These are phyloP conservation scores for Eudemis profundana DNA, from an alignment of 2,888 invertebrate species.

Conservation along the genomic window DNA sequence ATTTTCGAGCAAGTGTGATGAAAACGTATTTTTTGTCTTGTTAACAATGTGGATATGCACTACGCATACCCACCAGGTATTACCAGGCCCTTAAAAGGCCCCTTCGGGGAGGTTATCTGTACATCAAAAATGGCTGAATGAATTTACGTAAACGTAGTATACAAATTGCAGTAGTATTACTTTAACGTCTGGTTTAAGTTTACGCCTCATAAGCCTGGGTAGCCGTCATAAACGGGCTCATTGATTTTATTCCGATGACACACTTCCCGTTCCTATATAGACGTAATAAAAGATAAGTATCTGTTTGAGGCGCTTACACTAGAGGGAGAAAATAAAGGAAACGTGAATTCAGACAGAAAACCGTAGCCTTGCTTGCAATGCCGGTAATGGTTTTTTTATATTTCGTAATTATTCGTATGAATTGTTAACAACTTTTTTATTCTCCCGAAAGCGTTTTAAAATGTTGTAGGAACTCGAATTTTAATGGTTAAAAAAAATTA, in stretches of 20 bases:
- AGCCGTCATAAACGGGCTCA: slow-evolving; percentile 36
- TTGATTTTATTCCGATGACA: slow-evolving; percentile 42
- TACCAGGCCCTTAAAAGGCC: too few species aligned
- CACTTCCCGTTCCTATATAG: slow-evolving; percentile 31
- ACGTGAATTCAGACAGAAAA: background rate
- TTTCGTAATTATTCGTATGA: background rate
- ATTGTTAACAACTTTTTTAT: too few species aligned
- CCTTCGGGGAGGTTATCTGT: too few species aligned
- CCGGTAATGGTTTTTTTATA: background rate
- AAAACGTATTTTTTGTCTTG: too few species aligned
- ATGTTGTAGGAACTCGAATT: too few species aligned
- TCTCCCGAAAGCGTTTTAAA: too few species aligned
- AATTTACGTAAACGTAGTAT: too few species aligned
- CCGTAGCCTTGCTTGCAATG: background rate
- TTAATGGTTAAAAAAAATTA: too few species aligned
- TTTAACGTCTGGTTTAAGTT: slow-evolving; percentile 31
- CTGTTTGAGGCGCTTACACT: background rate
- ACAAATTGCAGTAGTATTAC: slow-evolving; percentile 17
- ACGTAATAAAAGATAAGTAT: slow-evolving; percentile 39
- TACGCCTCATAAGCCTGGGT: slow-evolving; percentile 35
- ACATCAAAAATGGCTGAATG: background rate
- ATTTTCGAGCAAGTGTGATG: too few species aligned
- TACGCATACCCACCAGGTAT: too few species aligned
- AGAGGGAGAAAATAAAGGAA: background rate
- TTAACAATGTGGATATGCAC: too few species aligned